Base-by-base conservation (phyloP, 1,140 invertebrate genomes). In the Plodia interpunctella region DNA sequence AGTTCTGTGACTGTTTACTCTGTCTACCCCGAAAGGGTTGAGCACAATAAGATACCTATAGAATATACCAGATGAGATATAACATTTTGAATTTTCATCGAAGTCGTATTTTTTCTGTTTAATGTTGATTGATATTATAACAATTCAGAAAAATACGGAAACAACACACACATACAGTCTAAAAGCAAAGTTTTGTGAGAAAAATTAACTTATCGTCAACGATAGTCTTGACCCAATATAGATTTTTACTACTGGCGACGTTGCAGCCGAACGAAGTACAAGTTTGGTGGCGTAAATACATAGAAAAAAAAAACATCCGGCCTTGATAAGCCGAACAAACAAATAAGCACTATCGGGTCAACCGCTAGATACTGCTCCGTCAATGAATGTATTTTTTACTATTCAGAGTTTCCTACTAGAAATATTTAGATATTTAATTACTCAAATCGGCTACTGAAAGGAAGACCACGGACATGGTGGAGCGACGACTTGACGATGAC, bases 231-330 rank as follows among this genome's bases (percentile, higher is more conserved):
- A 80, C 79, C 76, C 76, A 78, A 82, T 82, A 85, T 83, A 66
- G 76, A 68, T 25, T 79, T 78, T 78, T 82, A 80, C 73, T 72
- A 77, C 74, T 77, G 74, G 62, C 67, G 67, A 69, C 68, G 67
- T 72, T 80, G 75, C 72, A 82, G 58, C 70, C 67, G 70, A 68
- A 70, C 79, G 79, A 85, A 86, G 73, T 79, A 88, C 77, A 76
- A 79, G 72, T 80, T 81, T 79, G 63, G 74, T 84, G 78, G 80
- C 80, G 78, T 80, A 87, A 83, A 85, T 84, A 69, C 81, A 86
- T 83, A 86, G 77, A 88, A 88, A 87, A 25, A n/a, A n/a, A 32
- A 86, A 87, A 88, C 86, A 88, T 88, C 86, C 86, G 86, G 86
- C 78, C 76, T 87, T 87, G 86, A 88, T 88, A 88, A 88, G 80